Evolutionary conservation across 2,113 vertebrate genomes (phyloP), one percentile per base, ranked within the genome.

Genomic region (Epinephelus lanceolatus): DNA sequence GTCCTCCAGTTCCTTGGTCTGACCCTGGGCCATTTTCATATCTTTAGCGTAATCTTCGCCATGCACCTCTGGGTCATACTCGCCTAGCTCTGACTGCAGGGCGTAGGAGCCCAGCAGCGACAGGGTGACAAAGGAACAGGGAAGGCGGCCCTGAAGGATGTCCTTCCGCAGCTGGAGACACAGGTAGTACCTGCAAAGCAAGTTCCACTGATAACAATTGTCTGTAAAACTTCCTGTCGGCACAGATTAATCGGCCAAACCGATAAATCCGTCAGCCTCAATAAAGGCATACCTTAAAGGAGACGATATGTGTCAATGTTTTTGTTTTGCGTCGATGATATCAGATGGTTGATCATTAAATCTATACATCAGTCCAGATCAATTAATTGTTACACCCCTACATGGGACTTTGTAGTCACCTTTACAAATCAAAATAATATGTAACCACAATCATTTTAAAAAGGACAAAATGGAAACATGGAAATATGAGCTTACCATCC

Each of bases 151-250:
- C 5, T 86, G 91, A 47, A 98, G 83, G 73, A 99, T 99, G 93
- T 99, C 98, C 78, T 99, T 96, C 21, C 98, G 95, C 60, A 99
- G 96, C 91, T 99, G 98, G 45, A 99, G 97, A 93, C 98, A 99
- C 71, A 99, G 92, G 89, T 97, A 94, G 80, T 94, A 94, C 86
- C 93, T 94, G 80, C 40, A 70, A 61, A 17, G 66, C 52, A 60
- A 37, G 33, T 37, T 37, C 33, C 1, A 37, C 33, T 37, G 6
- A 37, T 37, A 37, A 37, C 33, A 37, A 37, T 7, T 37, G 33
- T 37, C 6, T 37, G 33, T 37, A 37, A 37, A 37, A 37, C 33
- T 37, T 37, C 33, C 30, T 30, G 30, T 30, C 5, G 33, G 33
- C 33, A 37, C 6, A 37, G 33, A 37, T 37, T 37, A 37, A 37